Base-by-base conservation (phyloP, 2,888 invertebrate genomes). In the Beris morrisii region DNA sequence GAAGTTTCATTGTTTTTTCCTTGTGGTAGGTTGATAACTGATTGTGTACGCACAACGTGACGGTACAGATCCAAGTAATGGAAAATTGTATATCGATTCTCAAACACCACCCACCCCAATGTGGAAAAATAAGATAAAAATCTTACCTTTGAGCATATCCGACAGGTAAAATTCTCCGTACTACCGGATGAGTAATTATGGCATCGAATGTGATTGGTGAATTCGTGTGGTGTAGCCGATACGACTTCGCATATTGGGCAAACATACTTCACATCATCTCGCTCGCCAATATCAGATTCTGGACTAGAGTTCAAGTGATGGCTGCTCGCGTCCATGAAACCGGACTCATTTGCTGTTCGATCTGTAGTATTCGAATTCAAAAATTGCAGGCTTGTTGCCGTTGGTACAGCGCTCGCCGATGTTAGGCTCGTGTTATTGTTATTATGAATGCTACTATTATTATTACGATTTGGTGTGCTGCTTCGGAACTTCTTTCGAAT, bases 181-280 rank as follows among this genome's bases (percentile, higher is more conserved):
- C 80, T 79, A 65, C 82, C 82, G 56, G 82, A 79, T 73, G 83
- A 82, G 75, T 84, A 85, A 76, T 86, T 86, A 79, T 87, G 87
- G 71, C 84, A 84, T 66, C 88, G 84, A 69, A 89, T 87, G 77
- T 90, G 89, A 69, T 86, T 82, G 32, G 89, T 89, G 74, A 89
- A 86, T 66, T 88, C 87, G 75, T 87, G 87, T 70, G 87, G 86
- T 32, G 86, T 85, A 55, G 83, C 82, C 66, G 88, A 80, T 67
- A 84, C 83, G 32, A 82, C 82, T 64, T 86, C 83, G 78, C 90
- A 90, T 67, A 88, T 85, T 15, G 88, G 87, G 75, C 89, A 89
- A 54, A 84, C 78, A 75, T 84, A 87, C 69, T 81, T 78, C 75
- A 78, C 66, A 56, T 72, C 64, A 67, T 70, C 68, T 43, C 80